Percentiles rank a stretch among this genome's conserved stretches.
phyloP scores from a whole-genome alignment of 2,888 invertebrate genomes.

The Clistopyga incitator region DNA sequence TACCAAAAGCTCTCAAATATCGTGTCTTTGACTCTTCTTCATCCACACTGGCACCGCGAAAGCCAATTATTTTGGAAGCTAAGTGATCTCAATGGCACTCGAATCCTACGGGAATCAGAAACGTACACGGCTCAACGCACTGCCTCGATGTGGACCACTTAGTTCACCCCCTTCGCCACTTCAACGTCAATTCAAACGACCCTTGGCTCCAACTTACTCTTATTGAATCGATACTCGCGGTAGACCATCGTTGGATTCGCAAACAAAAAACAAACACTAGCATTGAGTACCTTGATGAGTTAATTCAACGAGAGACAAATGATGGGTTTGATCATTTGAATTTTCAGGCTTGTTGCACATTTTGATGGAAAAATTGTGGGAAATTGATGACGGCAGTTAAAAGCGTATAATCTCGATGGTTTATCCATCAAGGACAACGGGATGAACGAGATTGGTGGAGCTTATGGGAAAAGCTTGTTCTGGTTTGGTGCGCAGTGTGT shows the following conservation, averaged over 20 bases:
- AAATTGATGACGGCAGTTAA: constrained; percentile 19
- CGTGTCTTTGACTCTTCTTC: constrained; percentile 47
- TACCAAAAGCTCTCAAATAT: constrained; percentile 68
- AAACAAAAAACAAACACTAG: constrained; percentile 44
- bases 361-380: not conserved
- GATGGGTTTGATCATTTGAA: no score
- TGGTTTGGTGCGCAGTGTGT: constrained; percentile 33
- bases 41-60: constrained; percentile 4
- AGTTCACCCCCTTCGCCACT: constrained; percentile 30
- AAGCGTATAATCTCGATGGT: constrained; percentile 33
- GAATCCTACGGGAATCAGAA: constrained; percentile 45
- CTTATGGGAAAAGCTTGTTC: constrained; percentile 47
- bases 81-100: constrained; percentile 56
- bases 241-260: constrained; percentile 31
- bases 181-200: constrained; percentile 42
- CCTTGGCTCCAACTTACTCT: constrained; percentile 25
- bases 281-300: not conserved
- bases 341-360: no score
- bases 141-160: constrained; percentile 17
- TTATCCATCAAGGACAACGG: constrained; percentile 2
- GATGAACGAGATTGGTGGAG: constrained; percentile 25
- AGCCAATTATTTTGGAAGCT: constrained; percentile 62
- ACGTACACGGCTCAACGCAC: constrained; percentile 11
- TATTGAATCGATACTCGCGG: constrained; percentile 27
- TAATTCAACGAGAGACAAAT: no score